Percentiles rank a stretch among this genome's conserved stretches.
These are phyloP conservation scores for Mobula birostris DNA, from an alignment of 2,113 vertebrate species.

Conservation along the genomic window DNA sequence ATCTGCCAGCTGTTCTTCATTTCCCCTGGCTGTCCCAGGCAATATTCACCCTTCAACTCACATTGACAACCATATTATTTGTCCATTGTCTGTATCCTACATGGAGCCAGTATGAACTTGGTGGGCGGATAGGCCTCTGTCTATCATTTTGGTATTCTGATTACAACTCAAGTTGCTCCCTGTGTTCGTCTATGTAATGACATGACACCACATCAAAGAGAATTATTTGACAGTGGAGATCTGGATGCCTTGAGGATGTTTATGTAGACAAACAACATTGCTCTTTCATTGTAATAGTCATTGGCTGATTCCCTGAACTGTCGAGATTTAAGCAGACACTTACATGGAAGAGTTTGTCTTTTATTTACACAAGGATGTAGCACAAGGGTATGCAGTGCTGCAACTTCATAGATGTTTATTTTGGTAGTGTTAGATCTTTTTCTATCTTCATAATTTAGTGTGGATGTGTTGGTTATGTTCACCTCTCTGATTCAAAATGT, in stretches of 20 bases:
- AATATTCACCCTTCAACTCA: neutral
- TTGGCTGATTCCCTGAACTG: neutral
- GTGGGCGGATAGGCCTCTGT: too few species aligned
- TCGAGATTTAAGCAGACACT: neutral
- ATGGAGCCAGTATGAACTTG: too few species aligned
- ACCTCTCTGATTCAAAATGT: too few species aligned
- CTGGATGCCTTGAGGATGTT: neutral
- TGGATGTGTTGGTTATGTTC: too few species aligned
- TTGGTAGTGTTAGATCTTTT: too few species aligned
- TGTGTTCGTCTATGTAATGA: neutral
- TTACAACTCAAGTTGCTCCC: neutral
- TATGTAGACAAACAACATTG: neutral
- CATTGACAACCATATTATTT: too few species aligned
- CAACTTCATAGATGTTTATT: neutral
- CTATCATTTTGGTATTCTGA: too few species aligned
- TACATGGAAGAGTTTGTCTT: neutral
- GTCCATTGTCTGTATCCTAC: too few species aligned
- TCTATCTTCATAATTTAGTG: too few species aligned
- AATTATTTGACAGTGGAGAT: neutral
- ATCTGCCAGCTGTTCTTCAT: too few species aligned
- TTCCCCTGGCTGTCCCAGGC: neutral
- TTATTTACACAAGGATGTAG: neutral
- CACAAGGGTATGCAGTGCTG: neutral
- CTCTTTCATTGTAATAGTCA: neutral
- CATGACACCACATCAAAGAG: neutral